Evolutionary conservation across 1,140 invertebrate genomes (phyloP).

Genomic region (Oryzaephilus surinamensis): DNA sequence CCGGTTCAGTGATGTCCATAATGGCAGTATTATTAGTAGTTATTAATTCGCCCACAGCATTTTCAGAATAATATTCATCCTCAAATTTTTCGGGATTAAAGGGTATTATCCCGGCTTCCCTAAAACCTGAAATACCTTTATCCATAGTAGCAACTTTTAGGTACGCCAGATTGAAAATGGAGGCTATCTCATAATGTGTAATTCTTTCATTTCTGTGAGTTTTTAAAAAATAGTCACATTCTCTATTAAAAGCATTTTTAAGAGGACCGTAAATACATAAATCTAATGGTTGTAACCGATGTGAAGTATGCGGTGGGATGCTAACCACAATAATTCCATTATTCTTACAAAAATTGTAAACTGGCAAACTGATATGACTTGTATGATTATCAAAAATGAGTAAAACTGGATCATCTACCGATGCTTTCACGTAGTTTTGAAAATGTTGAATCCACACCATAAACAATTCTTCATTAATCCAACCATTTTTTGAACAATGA

Average conservation of each 20-base stretch:
- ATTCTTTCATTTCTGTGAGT: slow-evolving; percentile 7
- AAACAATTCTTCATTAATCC: slow-evolving; percentile 19
- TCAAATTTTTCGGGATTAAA: neutral
- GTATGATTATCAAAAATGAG: slow-evolving; percentile 26
- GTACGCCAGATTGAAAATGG: slow-evolving; percentile 9
- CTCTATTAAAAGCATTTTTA: slow-evolving; percentile 19
- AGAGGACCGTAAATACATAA: slow-evolving; percentile 25
- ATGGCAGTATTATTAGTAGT: neutral
- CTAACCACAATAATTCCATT: slow-evolving; percentile 23
- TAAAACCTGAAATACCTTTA: slow-evolving; percentile 2
- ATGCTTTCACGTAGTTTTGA: slow-evolving; percentile 6
- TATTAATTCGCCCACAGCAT: neutral
- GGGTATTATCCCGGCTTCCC: neutral
- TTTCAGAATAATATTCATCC: slow-evolving; percentile 2
- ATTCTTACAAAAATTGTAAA: slow-evolving; percentile 14
- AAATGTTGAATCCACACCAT: slow-evolving; percentile 23
- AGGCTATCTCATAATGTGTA: slow-evolving; percentile 4
- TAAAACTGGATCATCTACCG: slow-evolving; percentile 16
- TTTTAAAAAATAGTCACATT: slow-evolving; percentile 12
- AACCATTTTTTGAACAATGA: slow-evolving; percentile 18
- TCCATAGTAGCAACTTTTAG: slow-evolving; percentile 9
- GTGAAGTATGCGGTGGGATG: slow-evolving; percentile 29
- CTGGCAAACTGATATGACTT: slow-evolving; percentile 10
- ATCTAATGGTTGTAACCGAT: slow-evolving; percentile 26
- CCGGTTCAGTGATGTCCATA: neutral